Conservation (phyloP, 2,888 invertebrate genomes). For the Osmoderma eremita region DNA sequence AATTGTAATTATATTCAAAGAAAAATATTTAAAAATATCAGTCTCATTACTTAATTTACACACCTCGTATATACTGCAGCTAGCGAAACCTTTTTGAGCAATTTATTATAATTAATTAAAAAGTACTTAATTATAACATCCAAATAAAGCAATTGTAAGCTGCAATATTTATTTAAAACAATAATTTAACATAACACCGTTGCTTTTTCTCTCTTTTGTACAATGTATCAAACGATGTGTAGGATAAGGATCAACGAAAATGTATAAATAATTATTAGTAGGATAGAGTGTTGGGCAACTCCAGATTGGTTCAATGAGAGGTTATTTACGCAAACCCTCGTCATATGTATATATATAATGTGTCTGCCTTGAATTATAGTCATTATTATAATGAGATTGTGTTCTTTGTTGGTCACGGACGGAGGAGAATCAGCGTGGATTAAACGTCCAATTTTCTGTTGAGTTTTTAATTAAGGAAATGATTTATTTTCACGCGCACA, state of each 20-base stretch:
- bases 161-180: background rate
- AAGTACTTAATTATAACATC: no score
- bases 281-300: constrained; percentile 23
- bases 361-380: constrained; percentile 19
- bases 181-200: background rate
- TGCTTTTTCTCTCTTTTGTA: background rate
- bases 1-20: no score
- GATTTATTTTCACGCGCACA: constrained; percentile 26
- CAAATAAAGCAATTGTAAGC: background rate
- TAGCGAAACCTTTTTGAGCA: no score
- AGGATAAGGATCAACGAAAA: constrained; percentile 5
- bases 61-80: no score
- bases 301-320: constrained; percentile 9
- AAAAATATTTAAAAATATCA: no score
- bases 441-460: constrained; percentile 27
- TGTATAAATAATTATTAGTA: constrained; percentile 21
- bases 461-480: constrained; percentile 34
- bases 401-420: constrained; percentile 16
- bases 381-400: constrained; percentile 32
- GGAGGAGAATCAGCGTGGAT: constrained; percentile 24
- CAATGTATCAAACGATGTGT: background rate
- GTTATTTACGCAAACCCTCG: constrained; percentile 19
- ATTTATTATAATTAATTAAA: no score
- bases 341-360: constrained; percentile 14
- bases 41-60: no score